Base-by-base conservation (phyloP, 2,888 invertebrate species). In the Drosophila testacea region DNA sequence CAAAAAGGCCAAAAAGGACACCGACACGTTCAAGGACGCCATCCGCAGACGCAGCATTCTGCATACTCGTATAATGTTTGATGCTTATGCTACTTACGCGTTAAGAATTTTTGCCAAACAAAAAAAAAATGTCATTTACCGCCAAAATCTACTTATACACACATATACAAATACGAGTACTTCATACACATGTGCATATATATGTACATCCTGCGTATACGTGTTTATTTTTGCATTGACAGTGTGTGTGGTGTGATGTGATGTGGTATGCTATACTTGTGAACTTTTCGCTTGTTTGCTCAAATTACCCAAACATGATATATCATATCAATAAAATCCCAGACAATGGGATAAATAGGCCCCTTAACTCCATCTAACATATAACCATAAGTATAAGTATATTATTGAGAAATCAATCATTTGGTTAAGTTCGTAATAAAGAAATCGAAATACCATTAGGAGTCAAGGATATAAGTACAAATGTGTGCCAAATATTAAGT, bases 21-120 rank as follows among this genome's bases (percentile, higher is more conserved):
- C 61, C 72, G 79, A 83, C 83, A 75, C 77, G 77, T 86, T 83
- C 83, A 83, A 83, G 83, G 81, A 83, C 83, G 52, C 59, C 81
- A 62, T 34, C 60, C 32, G 30, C 64, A 72, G 73, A 72, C 75
- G 55, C 54, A 22, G 34, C 55, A 54, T 41, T 51, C 65, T 54
- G 41, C 51, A 50, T 63, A 54, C 54, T 63, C n/a, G 60, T 65
- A 73, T 83, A 75, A 86, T 82, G 73, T 70, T 80, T 75, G 74
- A 77, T 81, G 68, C 75, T 78, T 71, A 63, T 65, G 68, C 68
- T 65, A 66, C 74, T 75, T 77, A 77, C 64, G 86, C 79, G 83
- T 52, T 63, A 48, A 64, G 79, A 73, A 82, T 73, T 86, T 73
- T 77, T 60, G 36, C n/a, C 13, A 5, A 16, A 22, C 22, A 22